Percentiles rank a stretch among this genome's conserved stretches.
phyloP scores from a whole-genome alignment of 2,888 invertebrate species.

The Gryllus longicercus region DNA sequence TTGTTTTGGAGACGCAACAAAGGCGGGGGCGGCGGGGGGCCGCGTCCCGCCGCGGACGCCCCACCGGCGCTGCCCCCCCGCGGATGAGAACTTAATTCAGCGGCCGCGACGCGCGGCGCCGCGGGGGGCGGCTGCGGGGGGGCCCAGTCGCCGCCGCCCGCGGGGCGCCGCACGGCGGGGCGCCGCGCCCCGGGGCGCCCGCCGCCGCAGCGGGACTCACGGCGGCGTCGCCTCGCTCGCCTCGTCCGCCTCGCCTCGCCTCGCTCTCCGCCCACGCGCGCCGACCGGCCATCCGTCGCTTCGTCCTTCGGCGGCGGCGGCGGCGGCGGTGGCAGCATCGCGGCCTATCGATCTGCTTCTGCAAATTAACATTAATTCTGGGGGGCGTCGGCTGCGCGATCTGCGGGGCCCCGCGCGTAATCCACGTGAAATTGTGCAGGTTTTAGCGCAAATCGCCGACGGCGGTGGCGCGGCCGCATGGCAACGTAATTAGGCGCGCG shows the following conservation, averaged over 20 bases:
- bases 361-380: slow-evolving; percentile 17
- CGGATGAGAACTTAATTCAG: slow-evolving; percentile 36
- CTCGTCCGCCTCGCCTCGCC: neutral
- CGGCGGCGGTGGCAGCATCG: too few relatives aligned
- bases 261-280: neutral
- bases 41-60: slow-evolving; percentile 22
- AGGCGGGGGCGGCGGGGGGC: slow-evolving; percentile 22
- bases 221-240: neutral
- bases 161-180: neutral
- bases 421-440: slow-evolving; percentile 17
- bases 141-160: slow-evolving; percentile 3
- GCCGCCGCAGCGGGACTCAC: neutral
- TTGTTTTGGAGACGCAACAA: slow-evolving; percentile 20
- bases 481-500: slow-evolving; percentile 17
- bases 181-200: neutral
- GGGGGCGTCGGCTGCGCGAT: neutral
- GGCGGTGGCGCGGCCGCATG: neutral
- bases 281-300: neutral
- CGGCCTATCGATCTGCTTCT: neutral
- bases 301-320: neutral
- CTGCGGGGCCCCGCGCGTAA: slow-evolving; percentile 5
- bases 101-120: slow-evolving; percentile 7
- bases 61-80: slow-evolving; percentile 30
- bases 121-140: neutral
- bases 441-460: slow-evolving; percentile 3